Conservation (phyloP, 2,797 vertebrate genomes). For the Thunnus albacares region DNA sequence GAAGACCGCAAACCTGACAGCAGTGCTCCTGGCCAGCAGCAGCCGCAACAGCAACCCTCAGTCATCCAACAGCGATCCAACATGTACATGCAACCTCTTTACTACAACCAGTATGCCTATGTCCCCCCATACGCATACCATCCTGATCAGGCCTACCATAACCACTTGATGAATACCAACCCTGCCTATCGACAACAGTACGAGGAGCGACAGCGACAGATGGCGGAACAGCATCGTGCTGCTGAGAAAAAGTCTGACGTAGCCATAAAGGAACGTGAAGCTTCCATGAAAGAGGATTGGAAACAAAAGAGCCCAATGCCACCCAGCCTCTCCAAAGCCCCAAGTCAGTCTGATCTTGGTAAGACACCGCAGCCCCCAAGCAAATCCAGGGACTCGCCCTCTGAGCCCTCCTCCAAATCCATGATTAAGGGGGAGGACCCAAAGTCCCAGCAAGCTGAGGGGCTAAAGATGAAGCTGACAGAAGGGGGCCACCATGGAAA, state of each 20-base stretch:
- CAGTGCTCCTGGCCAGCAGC: slow-evolving; percentile 86
- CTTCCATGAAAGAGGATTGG: slow-evolving; percentile 94
- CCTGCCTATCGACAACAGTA: slow-evolving; percentile 95
- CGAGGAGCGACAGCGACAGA: slow-evolving; percentile 94
- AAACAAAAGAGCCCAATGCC: slow-evolving; percentile 95
- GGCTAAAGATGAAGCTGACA: slow-evolving; percentile 94
- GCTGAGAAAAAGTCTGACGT: slow-evolving; percentile 93
- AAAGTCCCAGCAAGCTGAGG: slow-evolving; percentile 92
- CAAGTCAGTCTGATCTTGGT: slow-evolving; percentile 93
- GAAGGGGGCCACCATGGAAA: slow-evolving; percentile 93
- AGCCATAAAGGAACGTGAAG: slow-evolving; percentile 93
- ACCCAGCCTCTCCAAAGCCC: slow-evolving; percentile 94
- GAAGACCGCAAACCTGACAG: slow-evolving; percentile 95
- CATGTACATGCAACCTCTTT: slow-evolving; percentile 99
- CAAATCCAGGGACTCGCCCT: slow-evolving; percentile 92
- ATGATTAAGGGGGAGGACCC: slow-evolving; percentile 94
- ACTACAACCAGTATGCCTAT: slow-evolving; percentile 98
- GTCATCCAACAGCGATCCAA: slow-evolving; percentile 98
- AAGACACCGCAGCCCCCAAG: slow-evolving; percentile 88
- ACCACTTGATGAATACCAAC: slow-evolving; percentile 95
- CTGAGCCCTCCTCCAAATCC: slow-evolving; percentile 91
- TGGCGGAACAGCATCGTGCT: slow-evolving; percentile 92
- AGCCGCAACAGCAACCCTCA: slow-evolving; percentile 92
- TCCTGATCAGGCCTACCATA: slow-evolving; percentile 94
- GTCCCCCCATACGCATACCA: slow-evolving; percentile 97